Evolutionary conservation across 2,888 invertebrate genomes (phyloP), one percentile per base, ranked within the genome.

Genomic region (Priocnemis perturbator): DNA sequence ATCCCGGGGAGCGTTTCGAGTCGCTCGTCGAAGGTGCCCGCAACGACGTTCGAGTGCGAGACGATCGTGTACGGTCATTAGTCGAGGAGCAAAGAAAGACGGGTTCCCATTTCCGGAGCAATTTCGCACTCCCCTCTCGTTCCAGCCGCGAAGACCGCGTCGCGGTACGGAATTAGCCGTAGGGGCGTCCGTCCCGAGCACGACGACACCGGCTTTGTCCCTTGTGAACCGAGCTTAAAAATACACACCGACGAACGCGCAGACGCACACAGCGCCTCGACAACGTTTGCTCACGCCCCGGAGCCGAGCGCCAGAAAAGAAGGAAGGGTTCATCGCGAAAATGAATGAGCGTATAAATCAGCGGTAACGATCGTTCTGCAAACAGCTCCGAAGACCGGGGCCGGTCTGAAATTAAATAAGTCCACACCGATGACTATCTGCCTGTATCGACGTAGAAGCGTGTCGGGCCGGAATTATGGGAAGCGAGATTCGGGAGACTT

Each of bases 341-440:
- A 79, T 63, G 74, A 79, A 79, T 74, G 83, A 81, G 74, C 74
- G 74, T 72, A 83, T 83, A 83, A 83, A 83, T 83, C 83, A 81
- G 67, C 64, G 57, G 74, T 78, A 83, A 82, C 81, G 83, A 81
- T 76, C 82, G 80, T 74, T 80, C 73, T 61, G 80, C 81, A 81
- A 65, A 65, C 65, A 59, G 66, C n/a, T n/a, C n/a, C n/a, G n/a
- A n/a, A n/a, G 71, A 69, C 68, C 64, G 55, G 67, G 64, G 68
- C 74, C 67, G 68, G 79, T 76, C 67, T 68, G 68, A 78, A 79
- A 79, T 79, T 81, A 79, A 79, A 79, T 79, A 79, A 79, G 81
- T 76, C 73, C 74, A 66, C 73, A 64, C 76, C 71, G 76, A 81
- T 79, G 65, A 66, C 63, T 72, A 78, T 78, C 81, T 66, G 26